Conservation (phyloP, 2,797 vertebrate species). For the Peromyscus aztecus region DNA sequence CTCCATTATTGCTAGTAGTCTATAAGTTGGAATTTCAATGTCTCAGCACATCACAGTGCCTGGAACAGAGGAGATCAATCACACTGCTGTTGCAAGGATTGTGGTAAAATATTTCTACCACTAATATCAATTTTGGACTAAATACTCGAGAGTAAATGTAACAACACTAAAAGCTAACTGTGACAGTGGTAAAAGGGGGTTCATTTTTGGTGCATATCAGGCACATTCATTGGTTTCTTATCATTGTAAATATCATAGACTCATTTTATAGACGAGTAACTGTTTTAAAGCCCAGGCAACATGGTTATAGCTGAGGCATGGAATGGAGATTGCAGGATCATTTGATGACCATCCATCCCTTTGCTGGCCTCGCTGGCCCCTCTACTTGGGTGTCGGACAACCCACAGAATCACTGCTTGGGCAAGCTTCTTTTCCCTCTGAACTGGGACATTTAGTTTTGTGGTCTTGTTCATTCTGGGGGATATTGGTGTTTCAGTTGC, state of each 20-base stretch:
- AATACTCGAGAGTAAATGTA: neutral
- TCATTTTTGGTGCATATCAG: neutral
- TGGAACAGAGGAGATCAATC: neutral
- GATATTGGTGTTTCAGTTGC: conserved; percentile 1
- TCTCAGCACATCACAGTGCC: neutral
- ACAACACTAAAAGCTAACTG: neutral
- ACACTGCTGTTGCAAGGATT: neutral
- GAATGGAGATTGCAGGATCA: neutral
- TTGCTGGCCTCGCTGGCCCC: neutral
- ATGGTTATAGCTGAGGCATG: neutral
- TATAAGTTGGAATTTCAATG: neutral
- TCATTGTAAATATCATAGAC: neutral
- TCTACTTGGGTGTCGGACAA: neutral
- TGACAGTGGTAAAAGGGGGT: neutral
- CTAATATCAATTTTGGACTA: neutral
- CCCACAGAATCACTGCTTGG: too few relatives aligned
- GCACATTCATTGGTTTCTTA: too few relatives aligned
- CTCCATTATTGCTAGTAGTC: too few relatives aligned
- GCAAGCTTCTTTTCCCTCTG: neutral
- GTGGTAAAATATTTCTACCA: neutral
- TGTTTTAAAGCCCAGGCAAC: neutral
- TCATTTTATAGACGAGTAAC: neutral
- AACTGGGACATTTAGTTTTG: neutral
- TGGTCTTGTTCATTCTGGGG: neutral
- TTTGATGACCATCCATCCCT: neutral